Base-by-base conservation (phyloP, 2,888 invertebrate genomes). In the Tromatobia lineatoria region DNA sequence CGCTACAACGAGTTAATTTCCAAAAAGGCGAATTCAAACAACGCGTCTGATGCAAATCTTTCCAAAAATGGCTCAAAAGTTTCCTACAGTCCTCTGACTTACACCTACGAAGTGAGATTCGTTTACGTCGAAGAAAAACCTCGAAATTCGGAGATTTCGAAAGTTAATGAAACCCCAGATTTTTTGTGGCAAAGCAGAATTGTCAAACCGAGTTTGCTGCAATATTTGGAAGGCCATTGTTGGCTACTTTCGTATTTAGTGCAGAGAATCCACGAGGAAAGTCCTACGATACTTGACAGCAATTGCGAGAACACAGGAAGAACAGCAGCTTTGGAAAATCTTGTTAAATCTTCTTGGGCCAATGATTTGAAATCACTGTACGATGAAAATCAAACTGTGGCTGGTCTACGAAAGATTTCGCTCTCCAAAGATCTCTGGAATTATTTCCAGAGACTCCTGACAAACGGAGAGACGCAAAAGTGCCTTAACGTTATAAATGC, bases 161-260 rank as follows among this genome's bases (percentile, higher is more conserved):
- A 59, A 57, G 4, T 2, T 3, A 69, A 15, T 29, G 50, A 38
- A 45, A 50, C 20, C 3, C n/a, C 45, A 4, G 84, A 81, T 42
- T 78, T 71, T 29, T 10, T 76, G 0, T 92, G 93, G 29, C 91
- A 94, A 1, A 93, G 93, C 0, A 90, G 94, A 78, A 81, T 85
- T 29, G 83, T 92, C 13, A 88, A 89, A 20, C 95, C 96, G 0
- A 95, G 94, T 80, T 94, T 96, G 73, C 94, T 96, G 23, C 95
- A 95, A 2, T 96, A 96, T 89, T 94, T 96, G 2, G 95, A 96
- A 75, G 94, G 95, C 61, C 95, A 96, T 86, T 96, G 96, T 89
- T 96, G 96, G 96, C 94, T 96, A 0, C 90, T 96, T 59, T 96
- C 96, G 0, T 96, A 96, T 89, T 94, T 96, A n/a, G 94, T 96